A percentile compares a stretch with the other conserved stretches of the same genome.
Evolutionary conservation across 2,113 vertebrate genomes (phyloP).

Genomic region (Aepyceros melampus): DNA sequence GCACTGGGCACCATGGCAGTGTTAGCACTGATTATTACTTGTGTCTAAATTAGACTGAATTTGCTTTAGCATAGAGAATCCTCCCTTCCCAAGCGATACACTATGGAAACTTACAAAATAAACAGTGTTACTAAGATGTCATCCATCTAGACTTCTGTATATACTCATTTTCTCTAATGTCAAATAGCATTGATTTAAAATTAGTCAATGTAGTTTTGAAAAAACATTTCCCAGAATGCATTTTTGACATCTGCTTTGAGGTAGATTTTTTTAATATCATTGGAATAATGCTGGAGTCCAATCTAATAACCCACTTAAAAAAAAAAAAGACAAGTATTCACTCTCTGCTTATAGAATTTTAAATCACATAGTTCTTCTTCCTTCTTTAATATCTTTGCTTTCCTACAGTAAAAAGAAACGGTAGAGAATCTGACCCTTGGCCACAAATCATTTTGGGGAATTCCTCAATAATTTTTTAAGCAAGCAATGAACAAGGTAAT

Average conservation of each 20-base stretch:
- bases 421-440: background rate
- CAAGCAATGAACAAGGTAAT: background rate
- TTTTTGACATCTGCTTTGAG: slow-evolving; percentile 41
- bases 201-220: slow-evolving; percentile 27
- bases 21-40: background rate
- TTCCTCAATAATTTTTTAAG: background rate
- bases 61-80: background rate
- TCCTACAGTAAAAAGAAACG: background rate
- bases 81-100: background rate
- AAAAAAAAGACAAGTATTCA: background rate
- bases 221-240: slow-evolving; percentile 30
- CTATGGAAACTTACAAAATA: background rate
- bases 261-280: slow-evolving; percentile 2
- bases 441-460: background rate
- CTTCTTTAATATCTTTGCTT: slow-evolving; percentile 3
- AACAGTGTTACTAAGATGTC: background rate
- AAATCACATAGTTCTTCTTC: background rate
- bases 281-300: background rate
- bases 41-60: background rate
- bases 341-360: background rate
- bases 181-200: slow-evolving; percentile 38
- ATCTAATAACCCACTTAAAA: background rate
- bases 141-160: background rate
- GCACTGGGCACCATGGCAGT: background rate
- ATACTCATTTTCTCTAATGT: slow-evolving; percentile 57